These are phyloP conservation scores for Subanguina moxae DNA, from an alignment of 1,140 invertebrate species.

Conservation along the genomic window DNA sequence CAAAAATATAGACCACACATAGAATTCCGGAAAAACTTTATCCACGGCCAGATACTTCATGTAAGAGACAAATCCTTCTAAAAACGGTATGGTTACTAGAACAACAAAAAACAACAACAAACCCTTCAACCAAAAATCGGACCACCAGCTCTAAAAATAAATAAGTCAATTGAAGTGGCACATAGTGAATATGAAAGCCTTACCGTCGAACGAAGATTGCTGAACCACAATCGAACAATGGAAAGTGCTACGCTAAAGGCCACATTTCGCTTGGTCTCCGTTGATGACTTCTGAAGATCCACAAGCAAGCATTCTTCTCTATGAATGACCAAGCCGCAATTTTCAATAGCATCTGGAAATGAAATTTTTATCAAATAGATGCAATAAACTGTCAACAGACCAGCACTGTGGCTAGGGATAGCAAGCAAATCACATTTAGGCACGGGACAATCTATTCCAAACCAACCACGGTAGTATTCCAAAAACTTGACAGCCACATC, in stretches of 20 bases:
- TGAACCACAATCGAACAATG: constrained; percentile 70
- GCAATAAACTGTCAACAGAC: constrained; percentile 20
- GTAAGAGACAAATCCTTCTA: constrained; percentile 52
- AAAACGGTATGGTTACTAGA: too few relatives aligned
- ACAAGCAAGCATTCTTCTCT: constrained; percentile 74
- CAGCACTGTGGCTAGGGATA: constrained; percentile 57
- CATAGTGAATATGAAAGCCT: constrained; percentile 3
- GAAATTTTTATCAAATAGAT: background rate
- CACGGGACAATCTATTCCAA: constrained; percentile 74
- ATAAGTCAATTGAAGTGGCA: too few relatives aligned
- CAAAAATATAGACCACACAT: constrained; percentile 69
- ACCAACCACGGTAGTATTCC: constrained; percentile 79
- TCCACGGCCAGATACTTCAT: constrained; percentile 64
- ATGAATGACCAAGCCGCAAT: constrained; percentile 88
- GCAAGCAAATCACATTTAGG: constrained; percentile 60
- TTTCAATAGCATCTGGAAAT: constrained; percentile 65
- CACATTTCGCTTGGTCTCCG: constrained; percentile 66
- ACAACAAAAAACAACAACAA: too few relatives aligned
- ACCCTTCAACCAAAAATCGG: constrained; percentile 62
- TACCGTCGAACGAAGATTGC: constrained; percentile 58
- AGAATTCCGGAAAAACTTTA: constrained; percentile 63
- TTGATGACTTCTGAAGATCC: constrained; percentile 68
- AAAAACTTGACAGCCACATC: constrained; percentile 72
- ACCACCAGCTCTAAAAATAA: constrained; percentile 62
- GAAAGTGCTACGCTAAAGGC: constrained; percentile 80